phyloP scores from a whole-genome alignment of 2,113 vertebrate genomes.

The Prunella himalayana region DNA sequence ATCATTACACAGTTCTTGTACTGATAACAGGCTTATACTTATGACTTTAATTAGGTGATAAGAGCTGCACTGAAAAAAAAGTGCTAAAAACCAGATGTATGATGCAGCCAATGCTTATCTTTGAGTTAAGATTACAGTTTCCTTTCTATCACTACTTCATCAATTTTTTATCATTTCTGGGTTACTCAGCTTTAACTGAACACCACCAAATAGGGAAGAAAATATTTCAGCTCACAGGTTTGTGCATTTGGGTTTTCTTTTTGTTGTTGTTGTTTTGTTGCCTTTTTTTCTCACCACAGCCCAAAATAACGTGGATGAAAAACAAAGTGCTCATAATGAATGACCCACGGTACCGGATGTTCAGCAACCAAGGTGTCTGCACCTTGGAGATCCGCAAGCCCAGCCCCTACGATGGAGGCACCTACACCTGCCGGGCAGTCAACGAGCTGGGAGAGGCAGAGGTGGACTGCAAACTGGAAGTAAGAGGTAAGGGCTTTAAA shows the following conservation, averaged over 20 bases:
- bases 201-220: background rate
- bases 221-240: background rate
- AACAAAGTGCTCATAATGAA: conserved; percentile 90
- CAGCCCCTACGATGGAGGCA: conserved; percentile 91
- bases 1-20: background rate
- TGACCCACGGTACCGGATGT: conserved; percentile 95
- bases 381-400: conserved; percentile 96
- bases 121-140: background rate
- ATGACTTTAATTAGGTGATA: background rate
- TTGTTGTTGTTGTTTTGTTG: background rate
- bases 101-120: background rate
- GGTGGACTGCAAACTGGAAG: conserved; percentile 96
- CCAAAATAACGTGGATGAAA: conserved; percentile 98
- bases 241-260: background rate
- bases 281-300: conserved; percentile 67
- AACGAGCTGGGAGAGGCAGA: conserved; percentile 90
- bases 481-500: conserved; percentile 85
- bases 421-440: conserved; percentile 89
- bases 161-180: background rate
- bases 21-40: background rate
- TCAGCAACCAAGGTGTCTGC: conserved; percentile 95
- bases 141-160: background rate
- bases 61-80: background rate
- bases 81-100: background rate
- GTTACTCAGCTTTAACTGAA: background rate